Base-by-base conservation (phyloP, 2,888 invertebrate genomes). In the Mechanitis mazaeus region DNA sequence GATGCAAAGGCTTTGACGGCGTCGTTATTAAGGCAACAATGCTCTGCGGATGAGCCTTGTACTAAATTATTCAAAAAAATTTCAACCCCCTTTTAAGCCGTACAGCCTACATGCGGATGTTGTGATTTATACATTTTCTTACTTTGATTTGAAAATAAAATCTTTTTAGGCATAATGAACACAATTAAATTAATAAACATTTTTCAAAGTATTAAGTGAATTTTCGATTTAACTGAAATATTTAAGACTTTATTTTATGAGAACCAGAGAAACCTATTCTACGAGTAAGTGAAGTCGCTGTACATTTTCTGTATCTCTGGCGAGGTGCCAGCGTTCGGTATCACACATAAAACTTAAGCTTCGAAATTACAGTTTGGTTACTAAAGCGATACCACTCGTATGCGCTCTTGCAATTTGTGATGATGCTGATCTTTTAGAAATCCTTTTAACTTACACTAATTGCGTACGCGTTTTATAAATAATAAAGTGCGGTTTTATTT, bases 271-370 rank as follows among this genome's bases (percentile, higher is more conserved):
- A 42, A 42, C 9, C 42, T 42, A 42, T 42, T 42, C 9, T 9
- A 20, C 20, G 20, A 20, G 20, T 20, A 42, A 57, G 54, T 53
- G 35, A 50, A 56, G 55, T 55, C 33, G 42, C 55, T 55, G 68
- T 67, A 69, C 64, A 67, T 69, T 70, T 69, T 67, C 64, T 60
- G 65, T 59, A 60, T 54, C 50, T 54, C 56, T 70, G 69, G 69
- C 68, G n/a, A 50, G n/a, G 12, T 20, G 68, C 69, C 71, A 71
- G 62, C 59, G 28, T 45, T 58, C 33, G 45, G 60, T 58, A 56
- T 59, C 61, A 54, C 60, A 57, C 56, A 58, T 65, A 56, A 20
- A 61, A 58, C 63, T 66, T 63, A 64, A 63, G 60, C 64, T 54
- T 45, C 6, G 60, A 47, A 57, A 59, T 63, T 57, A 59, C 57